Percentiles rank a stretch among this genome's conserved stretches.
Conservation (phyloP, 1,140 invertebrate species). For the Trichogramma pretiosum region DNA sequence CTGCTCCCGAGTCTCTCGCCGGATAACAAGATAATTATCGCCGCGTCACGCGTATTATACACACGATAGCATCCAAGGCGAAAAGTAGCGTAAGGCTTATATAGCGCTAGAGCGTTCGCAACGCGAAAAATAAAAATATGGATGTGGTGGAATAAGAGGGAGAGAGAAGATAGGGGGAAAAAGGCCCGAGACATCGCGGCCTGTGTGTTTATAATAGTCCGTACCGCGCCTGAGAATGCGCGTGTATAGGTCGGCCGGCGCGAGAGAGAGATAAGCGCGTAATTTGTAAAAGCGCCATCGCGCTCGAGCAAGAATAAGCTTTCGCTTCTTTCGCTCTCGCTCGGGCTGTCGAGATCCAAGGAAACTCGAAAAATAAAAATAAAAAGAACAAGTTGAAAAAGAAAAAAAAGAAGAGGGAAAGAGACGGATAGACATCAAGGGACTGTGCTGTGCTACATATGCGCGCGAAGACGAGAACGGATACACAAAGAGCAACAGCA, state of each 20-base stretch:
- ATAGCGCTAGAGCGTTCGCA: background rate
- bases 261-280: background rate
- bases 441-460: too few species aligned
- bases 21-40: too few species aligned
- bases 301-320: too few species aligned
- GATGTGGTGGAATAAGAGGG: background rate
- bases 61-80: too few species aligned
- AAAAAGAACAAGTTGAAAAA: background rate
- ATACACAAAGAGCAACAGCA: background rate
- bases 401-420: background rate
- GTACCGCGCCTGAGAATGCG: too few species aligned
- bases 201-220: too few species aligned
- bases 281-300: constrained; percentile 2
- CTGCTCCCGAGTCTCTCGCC: too few species aligned
- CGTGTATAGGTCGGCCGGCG: background rate
- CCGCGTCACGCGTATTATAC: too few species aligned
- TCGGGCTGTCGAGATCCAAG: too few species aligned
- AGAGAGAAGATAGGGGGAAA: background rate
- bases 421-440: background rate
- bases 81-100: background rate
- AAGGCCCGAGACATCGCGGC: too few species aligned
- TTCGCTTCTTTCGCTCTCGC: too few species aligned
- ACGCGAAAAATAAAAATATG: background rate
- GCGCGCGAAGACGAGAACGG: background rate
- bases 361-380: too few species aligned